A percentile compares a stretch with the other conserved stretches of the same genome.
Evolutionary conservation across 1,140 invertebrate genomes (phyloP).

Genomic region (Caenorhabditis remanei): DNA sequence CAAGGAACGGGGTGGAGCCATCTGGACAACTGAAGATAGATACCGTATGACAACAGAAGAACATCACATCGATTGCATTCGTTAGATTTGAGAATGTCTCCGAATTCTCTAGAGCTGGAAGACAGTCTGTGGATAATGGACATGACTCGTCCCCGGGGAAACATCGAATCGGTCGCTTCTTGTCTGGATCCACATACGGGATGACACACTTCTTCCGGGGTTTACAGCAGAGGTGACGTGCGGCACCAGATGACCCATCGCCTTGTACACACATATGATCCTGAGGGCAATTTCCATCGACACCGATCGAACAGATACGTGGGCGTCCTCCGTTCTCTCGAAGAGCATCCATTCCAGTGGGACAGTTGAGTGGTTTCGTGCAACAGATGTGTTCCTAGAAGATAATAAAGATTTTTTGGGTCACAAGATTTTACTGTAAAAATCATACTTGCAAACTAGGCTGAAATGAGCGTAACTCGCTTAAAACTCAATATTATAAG

Average conservation of each 20-base stretch:
- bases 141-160: slow-evolving; percentile 66
- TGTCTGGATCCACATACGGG: slow-evolving; percentile 65
- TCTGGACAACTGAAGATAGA: slow-evolving; percentile 68
- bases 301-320: slow-evolving; percentile 65
- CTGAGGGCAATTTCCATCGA: slow-evolving; percentile 64
- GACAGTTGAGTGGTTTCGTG: slow-evolving; percentile 66
- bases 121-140: slow-evolving; percentile 64
- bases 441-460: too few relatives aligned
- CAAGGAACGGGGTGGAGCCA: slow-evolving; percentile 61
- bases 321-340: slow-evolving; percentile 65
- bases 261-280: slow-evolving; percentile 62
- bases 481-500: too few relatives aligned
- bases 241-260: neutral
- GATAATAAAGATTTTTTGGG: neutral
- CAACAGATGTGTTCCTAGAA: slow-evolving; percentile 68
- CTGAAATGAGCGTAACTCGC: too few relatives aligned
- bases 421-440: too few relatives aligned
- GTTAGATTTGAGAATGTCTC: slow-evolving; percentile 54
- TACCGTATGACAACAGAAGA: slow-evolving; percentile 68
- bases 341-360: slow-evolving; percentile 67
- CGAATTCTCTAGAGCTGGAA: slow-evolving; percentile 63
- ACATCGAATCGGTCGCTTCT: slow-evolving; percentile 65
- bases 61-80: slow-evolving; percentile 62
- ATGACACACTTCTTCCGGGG: slow-evolving; percentile 66
- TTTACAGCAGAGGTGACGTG: slow-evolving; percentile 65